A percentile compares a stretch with the other conserved stretches of the same genome.
Conservation (phyloP, 2,797 vertebrate genomes). For the Oreochromis mossambicus region DNA sequence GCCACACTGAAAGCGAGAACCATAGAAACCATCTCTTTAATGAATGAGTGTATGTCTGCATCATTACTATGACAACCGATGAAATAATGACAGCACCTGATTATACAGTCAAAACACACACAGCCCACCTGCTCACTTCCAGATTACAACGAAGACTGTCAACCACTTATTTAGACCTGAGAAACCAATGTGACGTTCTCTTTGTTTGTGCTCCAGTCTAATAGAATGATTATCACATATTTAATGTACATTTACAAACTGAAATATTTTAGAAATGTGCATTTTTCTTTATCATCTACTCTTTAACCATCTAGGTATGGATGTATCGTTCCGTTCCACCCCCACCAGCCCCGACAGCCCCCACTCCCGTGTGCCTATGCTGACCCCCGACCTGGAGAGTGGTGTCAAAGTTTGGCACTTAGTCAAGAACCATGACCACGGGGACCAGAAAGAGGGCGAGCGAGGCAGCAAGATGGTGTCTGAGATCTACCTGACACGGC, state of each 20-base stretch:
- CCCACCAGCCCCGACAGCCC: constrained; percentile 93
- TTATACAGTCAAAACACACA: constrained; percentile 8
- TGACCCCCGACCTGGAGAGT: constrained; percentile 93
- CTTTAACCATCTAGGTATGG: constrained; percentile 61
- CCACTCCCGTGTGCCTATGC: constrained; percentile 91
- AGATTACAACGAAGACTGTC: background rate
- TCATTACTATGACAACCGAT: constrained; percentile 37
- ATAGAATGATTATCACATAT: background rate
- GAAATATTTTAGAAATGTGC: background rate
- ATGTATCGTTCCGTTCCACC: constrained; percentile 89
- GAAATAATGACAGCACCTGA: constrained; percentile 10
- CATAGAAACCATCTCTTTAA: background rate
- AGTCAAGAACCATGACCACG: constrained; percentile 95
- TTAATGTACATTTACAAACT: background rate
- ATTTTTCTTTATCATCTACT: background rate
- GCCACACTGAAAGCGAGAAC: background rate
- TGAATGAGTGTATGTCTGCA: background rate
- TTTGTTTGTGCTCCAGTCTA: background rate
- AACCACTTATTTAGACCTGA: background rate
- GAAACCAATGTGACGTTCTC: background rate
- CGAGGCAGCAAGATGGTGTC: constrained; percentile 97
- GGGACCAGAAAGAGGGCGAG: constrained; percentile 95
- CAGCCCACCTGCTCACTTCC: background rate
- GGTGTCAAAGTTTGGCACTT: constrained; percentile 96
- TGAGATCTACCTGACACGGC: constrained; percentile 93